Evolutionary conservation across 2,113 vertebrate species (phyloP).

Genomic region (Jacana jacana): DNA sequence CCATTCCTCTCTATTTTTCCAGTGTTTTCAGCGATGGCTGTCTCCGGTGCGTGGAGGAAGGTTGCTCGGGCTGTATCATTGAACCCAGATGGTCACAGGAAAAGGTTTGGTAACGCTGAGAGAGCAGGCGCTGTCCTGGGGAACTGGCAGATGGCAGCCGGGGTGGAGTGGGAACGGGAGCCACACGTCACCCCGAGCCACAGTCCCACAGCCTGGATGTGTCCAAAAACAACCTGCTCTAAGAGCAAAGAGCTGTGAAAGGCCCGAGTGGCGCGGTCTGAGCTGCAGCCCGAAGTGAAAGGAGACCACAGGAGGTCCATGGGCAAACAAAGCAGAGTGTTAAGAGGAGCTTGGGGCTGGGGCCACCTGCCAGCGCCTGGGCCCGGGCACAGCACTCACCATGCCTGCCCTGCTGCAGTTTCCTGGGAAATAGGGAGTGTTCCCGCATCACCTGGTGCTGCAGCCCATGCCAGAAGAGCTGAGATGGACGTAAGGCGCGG

Average conservation of each 20-base stretch:
- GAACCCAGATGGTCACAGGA: not conserved
- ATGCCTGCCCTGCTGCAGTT: not conserved
- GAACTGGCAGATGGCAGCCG: not conserved
- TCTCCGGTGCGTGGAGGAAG: no score
- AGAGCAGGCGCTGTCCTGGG: not conserved
- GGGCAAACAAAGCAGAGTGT: not conserved
- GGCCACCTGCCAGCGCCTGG: not conserved
- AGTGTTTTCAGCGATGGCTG: not conserved
- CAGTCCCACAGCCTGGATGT: not conserved
- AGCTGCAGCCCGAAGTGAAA: not conserved
- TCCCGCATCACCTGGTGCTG: not conserved
- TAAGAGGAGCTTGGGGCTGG: not conserved
- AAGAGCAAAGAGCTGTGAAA: not conserved
- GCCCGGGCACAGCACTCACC: no score
- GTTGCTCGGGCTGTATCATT: not conserved
- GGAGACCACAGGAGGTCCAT: not conserved
- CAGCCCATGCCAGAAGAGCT: not conserved
- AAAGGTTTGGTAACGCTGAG: not conserved
- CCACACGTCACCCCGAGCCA: not conserved
- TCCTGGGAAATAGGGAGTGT: not conserved
- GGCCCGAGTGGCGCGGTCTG: rapidly evolving
- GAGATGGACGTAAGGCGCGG: no score
- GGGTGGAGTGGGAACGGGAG: not conserved
- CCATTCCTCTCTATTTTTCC: not conserved
- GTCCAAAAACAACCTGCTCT: not conserved